These are phyloP conservation scores for Bombus breviceps DNA, from an alignment of 1,140 invertebrate genomes.

Conservation along the genomic window DNA sequence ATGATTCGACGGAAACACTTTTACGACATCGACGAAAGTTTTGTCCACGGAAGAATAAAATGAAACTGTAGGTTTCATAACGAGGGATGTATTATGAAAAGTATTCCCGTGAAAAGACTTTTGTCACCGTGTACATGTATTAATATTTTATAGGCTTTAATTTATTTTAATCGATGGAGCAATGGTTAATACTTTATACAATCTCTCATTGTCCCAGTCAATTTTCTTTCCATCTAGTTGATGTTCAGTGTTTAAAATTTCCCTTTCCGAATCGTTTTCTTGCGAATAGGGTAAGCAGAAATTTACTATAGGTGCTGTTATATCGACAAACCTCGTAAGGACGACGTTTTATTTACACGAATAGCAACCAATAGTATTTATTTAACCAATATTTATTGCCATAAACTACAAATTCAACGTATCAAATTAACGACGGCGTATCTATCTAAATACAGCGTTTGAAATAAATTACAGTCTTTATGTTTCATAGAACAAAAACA, in stretches of 20 bases:
- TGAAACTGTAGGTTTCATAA: background rate
- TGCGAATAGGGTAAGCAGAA: background rate
- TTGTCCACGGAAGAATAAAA: background rate
- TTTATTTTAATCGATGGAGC: background rate
- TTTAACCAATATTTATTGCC: too few relatives aligned
- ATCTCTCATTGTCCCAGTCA: too few relatives aligned
- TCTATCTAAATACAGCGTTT: background rate
- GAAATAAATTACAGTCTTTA: background rate
- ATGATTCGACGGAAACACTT: background rate
- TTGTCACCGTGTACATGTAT: too few relatives aligned
- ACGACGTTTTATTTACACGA: too few relatives aligned
- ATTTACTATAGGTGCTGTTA: background rate
- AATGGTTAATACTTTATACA: background rate
- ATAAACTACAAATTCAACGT: background rate
- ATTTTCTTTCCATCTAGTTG: background rate
- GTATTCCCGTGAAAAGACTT: too few relatives aligned
- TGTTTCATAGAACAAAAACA: background rate
- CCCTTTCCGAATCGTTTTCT: background rate
- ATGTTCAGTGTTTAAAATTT: background rate
- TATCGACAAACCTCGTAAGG: too few relatives aligned
- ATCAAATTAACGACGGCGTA: background rate
- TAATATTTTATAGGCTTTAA: background rate
- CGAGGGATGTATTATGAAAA: too few relatives aligned
- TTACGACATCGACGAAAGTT: background rate
- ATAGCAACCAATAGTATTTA: too few relatives aligned